A percentile compares a stretch with the other conserved stretches of the same genome.
Evolutionary conservation across 1,140 invertebrate genomes (phyloP).

Genomic region (Aethina tumida): DNA sequence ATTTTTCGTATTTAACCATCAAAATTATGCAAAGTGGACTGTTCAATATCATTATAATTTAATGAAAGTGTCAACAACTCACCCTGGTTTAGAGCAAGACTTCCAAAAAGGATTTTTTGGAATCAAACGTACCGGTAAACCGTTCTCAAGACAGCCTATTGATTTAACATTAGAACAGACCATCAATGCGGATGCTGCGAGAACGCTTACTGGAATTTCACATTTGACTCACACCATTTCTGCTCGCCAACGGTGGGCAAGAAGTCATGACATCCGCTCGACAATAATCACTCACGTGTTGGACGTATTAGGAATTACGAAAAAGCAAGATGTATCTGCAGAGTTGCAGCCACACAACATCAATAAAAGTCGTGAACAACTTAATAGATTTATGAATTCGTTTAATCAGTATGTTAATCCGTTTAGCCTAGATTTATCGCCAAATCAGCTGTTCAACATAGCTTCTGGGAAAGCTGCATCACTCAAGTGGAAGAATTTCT

Average conservation of each 20-base stretch:
- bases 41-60: constrained; percentile 16
- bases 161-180: constrained; percentile 26
- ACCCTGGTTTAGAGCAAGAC: constrained; percentile 17
- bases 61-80: constrained; percentile 14
- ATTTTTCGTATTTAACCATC: constrained; percentile 16
- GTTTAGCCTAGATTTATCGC: constrained; percentile 8
- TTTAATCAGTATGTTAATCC: constrained; percentile 14
- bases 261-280: constrained; percentile 10
- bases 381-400: constrained; percentile 11
- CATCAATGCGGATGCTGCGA: constrained; percentile 29
- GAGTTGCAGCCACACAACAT: constrained; percentile 12
- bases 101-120: constrained; percentile 21
- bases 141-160: constrained; percentile 22
- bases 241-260: constrained; percentile 10
- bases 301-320: constrained; percentile 4
- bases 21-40: constrained; percentile 17
- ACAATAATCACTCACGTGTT: constrained; percentile 12
- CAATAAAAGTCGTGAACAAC: constrained; percentile 11
- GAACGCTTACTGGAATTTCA: constrained; percentile 19
- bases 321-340: constrained; percentile 14
- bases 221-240: constrained; percentile 17
- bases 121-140: constrained; percentile 19
- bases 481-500: constrained; percentile 17
- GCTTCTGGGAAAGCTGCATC: constrained; percentile 18
- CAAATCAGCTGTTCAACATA: constrained; percentile 18